Conservation (phyloP, 2,888 invertebrate species). For the Mesochorus sp. region DNA sequence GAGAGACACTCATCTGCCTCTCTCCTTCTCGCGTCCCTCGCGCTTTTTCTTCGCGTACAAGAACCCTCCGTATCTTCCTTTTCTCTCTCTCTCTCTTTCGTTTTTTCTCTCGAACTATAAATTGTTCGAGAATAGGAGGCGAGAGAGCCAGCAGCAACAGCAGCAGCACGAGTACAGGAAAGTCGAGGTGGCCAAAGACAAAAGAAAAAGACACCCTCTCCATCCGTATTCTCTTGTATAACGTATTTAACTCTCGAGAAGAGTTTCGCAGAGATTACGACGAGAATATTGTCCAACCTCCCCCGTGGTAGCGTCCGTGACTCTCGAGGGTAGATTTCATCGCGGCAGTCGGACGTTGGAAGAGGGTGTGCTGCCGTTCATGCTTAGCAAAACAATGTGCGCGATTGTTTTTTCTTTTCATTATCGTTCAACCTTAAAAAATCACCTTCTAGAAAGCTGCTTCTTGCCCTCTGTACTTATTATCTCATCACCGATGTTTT, state of each 20-base stretch:
- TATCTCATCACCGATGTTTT: neutral
- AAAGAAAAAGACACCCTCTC: conserved; percentile 72
- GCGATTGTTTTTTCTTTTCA: conserved; percentile 54
- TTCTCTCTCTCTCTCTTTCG: conserved; percentile 63
- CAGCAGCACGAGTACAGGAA: conserved; percentile 70
- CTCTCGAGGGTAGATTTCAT: conserved; percentile 60
- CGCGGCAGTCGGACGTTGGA: conserved; percentile 34
- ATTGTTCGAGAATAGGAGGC: conserved; percentile 74
- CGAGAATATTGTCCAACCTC: conserved; percentile 72
- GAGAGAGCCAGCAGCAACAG: conserved; percentile 72
- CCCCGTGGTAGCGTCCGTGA: conserved; percentile 47
- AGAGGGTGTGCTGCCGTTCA: conserved; percentile 5
- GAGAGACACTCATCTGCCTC: conserved; percentile 50
- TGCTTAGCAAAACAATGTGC: conserved; percentile 44
- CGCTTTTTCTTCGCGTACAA: conserved; percentile 9
- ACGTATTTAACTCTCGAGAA: conserved; percentile 78
- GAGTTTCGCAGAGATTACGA: conserved; percentile 76
- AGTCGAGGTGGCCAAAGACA: conserved; percentile 77
- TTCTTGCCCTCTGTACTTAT: neutral
- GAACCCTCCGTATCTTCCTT: conserved; percentile 45
- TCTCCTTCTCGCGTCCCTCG: conserved; percentile 24
- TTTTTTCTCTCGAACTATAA: conserved; percentile 72
- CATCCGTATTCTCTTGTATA: conserved; percentile 65
- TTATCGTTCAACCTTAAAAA: conserved; percentile 36
- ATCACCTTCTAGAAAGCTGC: neutral